phyloP scores from a whole-genome alignment of 2,797 vertebrate genomes.

The Oryzias dopingdopingensis region DNA sequence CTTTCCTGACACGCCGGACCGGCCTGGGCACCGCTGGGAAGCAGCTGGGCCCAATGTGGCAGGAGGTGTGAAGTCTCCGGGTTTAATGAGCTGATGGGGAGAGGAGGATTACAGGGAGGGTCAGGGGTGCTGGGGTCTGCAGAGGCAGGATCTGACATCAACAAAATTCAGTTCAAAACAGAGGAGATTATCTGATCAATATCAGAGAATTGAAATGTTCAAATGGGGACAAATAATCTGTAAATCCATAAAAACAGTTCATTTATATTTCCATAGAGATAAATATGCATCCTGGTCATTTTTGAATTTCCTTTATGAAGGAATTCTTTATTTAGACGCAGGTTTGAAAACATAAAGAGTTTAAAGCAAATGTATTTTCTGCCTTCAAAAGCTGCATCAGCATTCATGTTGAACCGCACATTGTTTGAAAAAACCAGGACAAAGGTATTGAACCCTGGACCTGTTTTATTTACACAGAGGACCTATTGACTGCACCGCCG shows the following conservation, averaged over 20 bases:
- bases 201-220: slow-evolving; percentile 17
- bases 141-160: slow-evolving; percentile 66
- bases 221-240: slow-evolving; percentile 10
- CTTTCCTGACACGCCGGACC: slow-evolving; percentile 63
- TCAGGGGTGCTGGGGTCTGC: slow-evolving; percentile 65
- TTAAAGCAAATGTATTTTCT: no score
- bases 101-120: slow-evolving; percentile 67
- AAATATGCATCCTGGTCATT: no score
- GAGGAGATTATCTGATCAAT: slow-evolving; percentile 58
- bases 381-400: no score
- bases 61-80: slow-evolving; percentile 72
- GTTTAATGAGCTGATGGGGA: slow-evolving; percentile 74
- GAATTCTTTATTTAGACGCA: no score
- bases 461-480: neutral
- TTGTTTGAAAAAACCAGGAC: neutral
- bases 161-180: slow-evolving; percentile 60
- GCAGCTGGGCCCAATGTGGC: slow-evolving; percentile 78
- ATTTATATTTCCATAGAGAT: no score
- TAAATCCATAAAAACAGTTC: no score
- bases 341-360: no score
- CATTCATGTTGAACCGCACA: no score
- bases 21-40: slow-evolving; percentile 38
- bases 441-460: neutral
- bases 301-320: no score
- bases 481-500: neutral